Base-by-base conservation (phyloP, 2,888 invertebrate species). In the Melieria picta region DNA sequence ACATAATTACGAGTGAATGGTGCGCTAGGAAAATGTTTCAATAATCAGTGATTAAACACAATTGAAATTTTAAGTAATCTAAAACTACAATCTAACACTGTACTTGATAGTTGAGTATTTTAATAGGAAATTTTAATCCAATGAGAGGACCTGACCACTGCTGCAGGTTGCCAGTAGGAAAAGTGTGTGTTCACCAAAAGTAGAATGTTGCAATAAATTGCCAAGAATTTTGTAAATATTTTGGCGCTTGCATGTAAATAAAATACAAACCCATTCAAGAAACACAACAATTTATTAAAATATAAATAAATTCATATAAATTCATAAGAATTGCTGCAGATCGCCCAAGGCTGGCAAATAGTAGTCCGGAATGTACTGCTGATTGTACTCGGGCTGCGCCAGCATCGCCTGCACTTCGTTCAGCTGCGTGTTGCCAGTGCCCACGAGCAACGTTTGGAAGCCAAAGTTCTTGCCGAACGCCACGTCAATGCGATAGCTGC, bases 401-500 rank as follows among this genome's bases (percentile, higher is more conserved):
- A 81, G 87, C 89, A 89, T 90, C 16, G 82, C 79, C 46, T 86
- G 80, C 1, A 92, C 88, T 72, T 93, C 91, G 0, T 89, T 86
- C 65, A 90, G 78, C 10, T 86, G 88, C n/a, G 93, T 94, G 7
- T 94, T 93, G 16, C 98, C 98, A 9, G 94, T 91, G 61, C 97
- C 87, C 0, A 98, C 98, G 11, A 98, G 88, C 7, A 98, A 87
- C 0, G 98, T 97, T 85, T 92, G 91, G 84, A 97, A 93, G 7
- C 95, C 95, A 85, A 96, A 96, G 74, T 93, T 91, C 13, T 91
- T 92, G 1, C 97, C 98, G 78, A 99, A 90, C 72, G 93, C 89
- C 74, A 99, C 97, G 83, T 99, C 98, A 1, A 97, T 97, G 84
- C 96, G 95, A 78, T 93, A 92, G 79, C 96, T 95, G 86, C 56